Evolutionary conservation across 1,140 invertebrate genomes (phyloP).

Genomic region (Portunus trituberculatus): DNA sequence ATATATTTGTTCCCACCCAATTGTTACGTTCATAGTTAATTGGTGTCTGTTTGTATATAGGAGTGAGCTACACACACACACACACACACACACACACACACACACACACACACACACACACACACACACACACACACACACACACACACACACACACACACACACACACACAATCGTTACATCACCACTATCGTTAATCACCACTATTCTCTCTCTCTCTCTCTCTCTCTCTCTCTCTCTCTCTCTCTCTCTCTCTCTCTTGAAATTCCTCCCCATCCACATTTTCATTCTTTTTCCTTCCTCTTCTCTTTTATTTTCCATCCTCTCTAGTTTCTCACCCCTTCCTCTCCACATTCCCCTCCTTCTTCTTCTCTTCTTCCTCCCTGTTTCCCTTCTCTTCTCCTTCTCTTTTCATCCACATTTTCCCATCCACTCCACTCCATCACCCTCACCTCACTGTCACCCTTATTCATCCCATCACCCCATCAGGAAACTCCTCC

Average conservation of each 20-base stretch:
- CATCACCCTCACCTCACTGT: neutral
- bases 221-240: no score
- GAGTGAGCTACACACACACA: no score
- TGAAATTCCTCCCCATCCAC: neutral
- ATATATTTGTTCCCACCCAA: neutral
- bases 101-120: neutral
- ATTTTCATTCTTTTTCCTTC: no score
- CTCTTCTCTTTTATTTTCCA: neutral
- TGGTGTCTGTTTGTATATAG: neutral
- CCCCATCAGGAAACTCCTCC: neutral
- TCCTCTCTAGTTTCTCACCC: neutral
- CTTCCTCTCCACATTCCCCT: neutral
- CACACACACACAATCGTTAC: neutral
- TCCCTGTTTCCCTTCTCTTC: neutral
- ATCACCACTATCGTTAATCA: neutral
- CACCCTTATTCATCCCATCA: neutral
- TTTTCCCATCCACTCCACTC: neutral
- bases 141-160: neutral
- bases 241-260: neutral
- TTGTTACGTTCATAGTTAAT: no score
- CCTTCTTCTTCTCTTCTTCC: neutral
- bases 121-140: neutral
- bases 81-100: neutral
- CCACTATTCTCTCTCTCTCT: no score
- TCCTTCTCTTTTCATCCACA: neutral